phyloP scores from a whole-genome alignment of 1,140 invertebrate genomes.

The Littorina saxatilis region DNA sequence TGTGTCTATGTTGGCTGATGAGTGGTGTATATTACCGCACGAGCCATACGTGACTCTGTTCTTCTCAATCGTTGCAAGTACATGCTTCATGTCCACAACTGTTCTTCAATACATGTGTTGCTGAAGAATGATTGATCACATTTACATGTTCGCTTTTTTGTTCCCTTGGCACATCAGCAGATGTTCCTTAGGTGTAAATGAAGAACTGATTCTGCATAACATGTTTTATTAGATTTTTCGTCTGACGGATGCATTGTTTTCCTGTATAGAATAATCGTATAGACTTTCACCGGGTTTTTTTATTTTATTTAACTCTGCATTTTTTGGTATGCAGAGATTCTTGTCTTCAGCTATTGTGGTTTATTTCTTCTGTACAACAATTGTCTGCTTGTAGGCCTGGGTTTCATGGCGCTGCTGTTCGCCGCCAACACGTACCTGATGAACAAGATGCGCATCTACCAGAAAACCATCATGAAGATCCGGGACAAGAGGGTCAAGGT shows the following conservation, averaged over 20 bases:
- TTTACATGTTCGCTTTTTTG: neutral
- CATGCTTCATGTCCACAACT: no score
- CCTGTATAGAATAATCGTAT: neutral
- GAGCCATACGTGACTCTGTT: no score
- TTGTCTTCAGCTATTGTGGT: neutral
- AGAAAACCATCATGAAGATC: slow-evolving; percentile 75
- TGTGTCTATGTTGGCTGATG: neutral
- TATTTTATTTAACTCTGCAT: no score
- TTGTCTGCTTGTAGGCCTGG: slow-evolving; percentile 68
- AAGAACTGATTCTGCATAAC: neutral
- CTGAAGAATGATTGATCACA: neutral
- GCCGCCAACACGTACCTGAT: slow-evolving; percentile 89
- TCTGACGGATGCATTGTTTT: neutral
- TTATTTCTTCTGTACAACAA: no score
- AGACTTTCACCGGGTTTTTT: neutral
- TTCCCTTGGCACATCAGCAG: no score
- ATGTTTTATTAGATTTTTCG: neutral
- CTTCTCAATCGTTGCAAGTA: no score
- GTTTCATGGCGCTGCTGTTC: slow-evolving; percentile 78
- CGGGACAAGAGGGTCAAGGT: slow-evolving; percentile 79
- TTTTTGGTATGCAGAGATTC: neutral
- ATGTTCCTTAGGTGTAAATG: neutral
- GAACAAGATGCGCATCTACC: slow-evolving; percentile 81
- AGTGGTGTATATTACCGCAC: neutral
- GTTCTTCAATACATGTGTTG: neutral